These are phyloP conservation scores for Hippocampus abdominalis DNA, from an alignment of 2,113 vertebrate genomes.

Conservation along the genomic window DNA sequence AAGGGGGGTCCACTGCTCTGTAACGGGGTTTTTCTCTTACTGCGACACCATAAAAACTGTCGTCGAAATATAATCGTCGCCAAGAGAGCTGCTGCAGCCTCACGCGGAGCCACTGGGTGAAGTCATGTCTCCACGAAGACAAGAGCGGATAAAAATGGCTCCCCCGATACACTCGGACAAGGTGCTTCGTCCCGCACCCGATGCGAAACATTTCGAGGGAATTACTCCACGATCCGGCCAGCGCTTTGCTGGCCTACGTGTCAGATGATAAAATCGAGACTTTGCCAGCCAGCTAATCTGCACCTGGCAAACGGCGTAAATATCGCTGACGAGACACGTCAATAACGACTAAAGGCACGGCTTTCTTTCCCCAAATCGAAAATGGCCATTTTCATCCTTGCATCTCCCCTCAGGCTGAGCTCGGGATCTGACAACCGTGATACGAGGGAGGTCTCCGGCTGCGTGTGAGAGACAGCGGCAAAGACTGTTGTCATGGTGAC, in stretches of 20 bases:
- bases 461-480: slow-evolving; percentile 28
- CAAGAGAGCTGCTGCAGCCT: slow-evolving; percentile 25
- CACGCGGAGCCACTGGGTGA: slow-evolving; percentile 24
- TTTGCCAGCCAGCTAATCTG: neutral
- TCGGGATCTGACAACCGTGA: slow-evolving; percentile 41
- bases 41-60: neutral
- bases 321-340: slow-evolving; percentile 5
- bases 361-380: slow-evolving; percentile 15
- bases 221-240: slow-evolving; percentile 7
- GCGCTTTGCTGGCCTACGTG: neutral
- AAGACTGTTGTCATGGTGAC: slow-evolving; percentile 72
- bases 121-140: slow-evolving; percentile 14
- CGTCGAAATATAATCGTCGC: slow-evolving; percentile 4
- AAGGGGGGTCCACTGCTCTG: neutral
- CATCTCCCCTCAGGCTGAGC: slow-evolving; percentile 24
- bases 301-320: slow-evolving; percentile 23
- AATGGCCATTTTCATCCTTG: slow-evolving; percentile 17
- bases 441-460: slow-evolving; percentile 44
- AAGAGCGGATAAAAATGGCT: slow-evolving; percentile 18
- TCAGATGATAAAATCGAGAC: neutral
- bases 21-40: neutral
- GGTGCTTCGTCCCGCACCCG: neutral
- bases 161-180: slow-evolving; percentile 10
- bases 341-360: slow-evolving; percentile 48
- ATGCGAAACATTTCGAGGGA: slow-evolving; percentile 15